Evolutionary conservation across 2,113 vertebrate species (phyloP).

Genomic region (Carassius auratus): DNA sequence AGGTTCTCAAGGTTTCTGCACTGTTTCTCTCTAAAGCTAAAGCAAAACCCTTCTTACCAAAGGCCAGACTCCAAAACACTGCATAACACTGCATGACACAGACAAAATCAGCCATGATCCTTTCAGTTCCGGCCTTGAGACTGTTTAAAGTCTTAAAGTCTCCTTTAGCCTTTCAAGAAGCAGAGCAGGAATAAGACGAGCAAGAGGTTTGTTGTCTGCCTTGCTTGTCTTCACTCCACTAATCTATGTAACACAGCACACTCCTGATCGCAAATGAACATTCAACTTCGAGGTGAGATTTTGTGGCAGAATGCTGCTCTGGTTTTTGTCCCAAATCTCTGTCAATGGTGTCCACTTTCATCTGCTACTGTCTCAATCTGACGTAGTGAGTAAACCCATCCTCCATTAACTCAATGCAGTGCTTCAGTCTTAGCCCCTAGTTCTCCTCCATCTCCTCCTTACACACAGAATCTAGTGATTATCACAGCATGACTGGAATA

Average conservation of each 20-base stretch:
- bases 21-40: constrained; percentile 24
- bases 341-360: constrained; percentile 33
- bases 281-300: constrained; percentile 36
- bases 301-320: background rate
- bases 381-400: constrained; percentile 33
- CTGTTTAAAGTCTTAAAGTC: background rate
- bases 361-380: constrained; percentile 28
- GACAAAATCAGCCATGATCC: constrained; percentile 16
- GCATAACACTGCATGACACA: background rate
- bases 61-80: constrained; percentile 3
- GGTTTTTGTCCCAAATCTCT: constrained; percentile 18
- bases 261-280: constrained; percentile 8
- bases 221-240: constrained; percentile 7
- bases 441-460: background rate
- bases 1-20: background rate
- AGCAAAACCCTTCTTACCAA: constrained; percentile 13
- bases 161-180: constrained; percentile 17
- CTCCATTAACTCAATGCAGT: constrained; percentile 9
- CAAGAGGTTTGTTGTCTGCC: constrained; percentile 29
- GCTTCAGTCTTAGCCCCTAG: background rate
- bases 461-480: constrained; percentile 36
- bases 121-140: constrained; percentile 19
- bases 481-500: constrained; percentile 17
- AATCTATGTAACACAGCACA: background rate
- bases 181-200: background rate